phyloP scores from a whole-genome alignment of 2,113 vertebrate genomes.

The Deroptyus accipitrinus region DNA sequence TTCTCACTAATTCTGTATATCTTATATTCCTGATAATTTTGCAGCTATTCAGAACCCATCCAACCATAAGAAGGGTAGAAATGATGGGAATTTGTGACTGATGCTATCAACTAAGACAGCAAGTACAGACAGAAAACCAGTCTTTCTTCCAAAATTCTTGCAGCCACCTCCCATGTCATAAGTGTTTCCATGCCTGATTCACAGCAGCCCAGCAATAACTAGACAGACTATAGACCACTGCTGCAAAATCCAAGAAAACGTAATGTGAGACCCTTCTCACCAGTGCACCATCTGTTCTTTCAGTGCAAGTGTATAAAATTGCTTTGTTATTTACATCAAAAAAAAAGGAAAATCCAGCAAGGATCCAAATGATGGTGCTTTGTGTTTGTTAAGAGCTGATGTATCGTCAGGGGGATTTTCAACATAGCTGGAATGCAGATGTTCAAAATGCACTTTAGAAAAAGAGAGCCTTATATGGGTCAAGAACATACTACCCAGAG shows the following conservation, averaged over 20 bases:
- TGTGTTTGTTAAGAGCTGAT: not conserved
- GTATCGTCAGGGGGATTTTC: not conserved
- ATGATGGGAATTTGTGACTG: not conserved
- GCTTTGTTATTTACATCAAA: conserved; percentile 11
- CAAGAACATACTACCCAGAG: not conserved
- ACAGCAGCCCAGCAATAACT: not conserved
- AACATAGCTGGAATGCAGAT: not conserved
- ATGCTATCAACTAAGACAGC: not conserved
- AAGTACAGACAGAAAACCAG: not conserved
- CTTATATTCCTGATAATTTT: not conserved
- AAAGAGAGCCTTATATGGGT: not conserved
- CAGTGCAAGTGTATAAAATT: not conserved
- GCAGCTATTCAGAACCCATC: not conserved
- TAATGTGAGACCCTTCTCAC: not conserved
- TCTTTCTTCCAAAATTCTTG: not conserved
- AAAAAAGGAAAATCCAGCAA: not conserved
- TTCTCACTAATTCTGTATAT: not conserved
- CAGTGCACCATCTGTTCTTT: conserved; percentile 47
- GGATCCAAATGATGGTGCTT: not conserved
- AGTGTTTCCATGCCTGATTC: not conserved
- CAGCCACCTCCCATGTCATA: not conserved
- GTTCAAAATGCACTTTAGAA: not conserved
- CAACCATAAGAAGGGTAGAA: not conserved
- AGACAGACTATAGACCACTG: not conserved
- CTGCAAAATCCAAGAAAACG: not conserved